Conservation (phyloP, 1,140 invertebrate genomes). For the Hypothenemus hampei region DNA sequence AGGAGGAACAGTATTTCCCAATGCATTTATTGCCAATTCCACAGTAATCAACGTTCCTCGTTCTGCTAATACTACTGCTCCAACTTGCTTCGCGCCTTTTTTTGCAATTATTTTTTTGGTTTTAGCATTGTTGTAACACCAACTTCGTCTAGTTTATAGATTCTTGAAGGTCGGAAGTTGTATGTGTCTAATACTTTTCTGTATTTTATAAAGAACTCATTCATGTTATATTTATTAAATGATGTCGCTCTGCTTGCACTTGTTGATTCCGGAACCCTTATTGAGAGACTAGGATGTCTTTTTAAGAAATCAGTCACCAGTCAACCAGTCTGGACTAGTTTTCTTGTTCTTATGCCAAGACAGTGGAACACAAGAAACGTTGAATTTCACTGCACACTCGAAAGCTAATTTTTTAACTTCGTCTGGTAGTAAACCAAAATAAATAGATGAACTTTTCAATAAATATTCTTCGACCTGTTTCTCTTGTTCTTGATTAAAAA, state of each 20-base stretch:
- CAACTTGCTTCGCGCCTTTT: constrained; percentile 47
- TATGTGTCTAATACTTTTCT: no score
- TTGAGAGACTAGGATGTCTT: background rate
- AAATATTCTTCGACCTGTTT: no score
- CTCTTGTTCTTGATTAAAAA: no score
- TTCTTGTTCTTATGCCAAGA: background rate
- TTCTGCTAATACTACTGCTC: constrained; percentile 45
- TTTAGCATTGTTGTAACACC: constrained; percentile 47
- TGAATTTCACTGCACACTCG: no score
- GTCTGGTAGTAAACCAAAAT: no score
- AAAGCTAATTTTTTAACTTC: no score
- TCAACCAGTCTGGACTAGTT: background rate
- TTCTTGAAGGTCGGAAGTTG: no score
- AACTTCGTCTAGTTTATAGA: no score
- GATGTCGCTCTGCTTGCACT: background rate
- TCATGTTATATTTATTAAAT: background rate
- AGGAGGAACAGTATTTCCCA: constrained; percentile 44
- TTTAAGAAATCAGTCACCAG: background rate
- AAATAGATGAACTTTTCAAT: no score
- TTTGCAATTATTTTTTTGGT: constrained; percentile 38
- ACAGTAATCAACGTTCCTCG: constrained; percentile 46
- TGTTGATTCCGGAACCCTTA: background rate
- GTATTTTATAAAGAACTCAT: no score
- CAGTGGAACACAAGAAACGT: no score
- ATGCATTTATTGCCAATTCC: constrained; percentile 40